Evolutionary conservation across 2,113 vertebrate species (phyloP), one percentile per base, ranked within the genome.

Genomic region (Larimichthys polyactis): DNA sequence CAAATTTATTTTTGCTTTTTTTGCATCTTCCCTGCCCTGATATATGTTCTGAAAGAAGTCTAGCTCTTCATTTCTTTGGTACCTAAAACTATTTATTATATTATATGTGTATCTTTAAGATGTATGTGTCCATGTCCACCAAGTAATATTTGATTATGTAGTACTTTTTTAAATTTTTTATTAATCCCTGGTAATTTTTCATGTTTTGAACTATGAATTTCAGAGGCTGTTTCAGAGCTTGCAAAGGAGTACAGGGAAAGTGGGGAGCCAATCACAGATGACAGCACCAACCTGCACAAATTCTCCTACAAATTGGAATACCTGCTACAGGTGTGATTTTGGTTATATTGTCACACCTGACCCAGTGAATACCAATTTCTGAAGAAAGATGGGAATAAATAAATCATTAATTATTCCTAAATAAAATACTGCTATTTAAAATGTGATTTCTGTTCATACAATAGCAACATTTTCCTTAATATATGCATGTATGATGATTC

Each of bases 231-330:
- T 87, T 90, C 94, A 70, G 97, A 99, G 74, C 93, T 99, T 66
- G 95, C 94, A 74, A 97, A 95, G 85, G 97, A 99, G 82, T 97
- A 97, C 92, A 95, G 92, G 89, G 97, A 98, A 92, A 94, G 75
- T n/a, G 97, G 96, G 12, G 98, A 99, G 68, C 97, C 98, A 0
- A 94, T 99, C 91, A 99, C 97, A 46, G 98, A 99, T 81, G 98
- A 99, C 94, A 98, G 97, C 78, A 91, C 91, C 79, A 98, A 94
- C 90, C 93, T 99, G 90, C 98, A 99, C 74, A 99, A 98, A 81
- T 98, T 99, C 90, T 99, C 97, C 84, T 97, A 97, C 87, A 99
- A 98, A 84, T 95, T 99, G 40, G 98, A 99, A 71, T 99, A 99
- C 75, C 95, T 99, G 86, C 90, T 99, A n/a, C 98, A 99, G 95